These are phyloP conservation scores for Lateolabrax maculatus DNA, from an alignment of 2,797 vertebrate genomes.

Conservation along the genomic window DNA sequence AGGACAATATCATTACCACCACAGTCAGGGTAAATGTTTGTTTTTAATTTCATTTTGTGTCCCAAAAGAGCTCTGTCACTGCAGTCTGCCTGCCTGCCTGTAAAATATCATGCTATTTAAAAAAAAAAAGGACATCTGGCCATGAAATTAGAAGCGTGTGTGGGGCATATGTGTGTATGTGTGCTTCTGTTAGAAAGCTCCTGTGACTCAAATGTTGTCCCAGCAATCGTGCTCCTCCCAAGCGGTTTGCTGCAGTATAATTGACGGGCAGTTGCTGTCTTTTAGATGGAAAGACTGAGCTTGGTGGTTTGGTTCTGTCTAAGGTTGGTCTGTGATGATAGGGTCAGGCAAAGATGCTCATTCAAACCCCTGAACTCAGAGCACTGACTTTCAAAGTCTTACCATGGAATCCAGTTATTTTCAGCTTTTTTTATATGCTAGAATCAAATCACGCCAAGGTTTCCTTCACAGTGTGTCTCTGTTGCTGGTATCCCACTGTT, in stretches of 20 bases:
- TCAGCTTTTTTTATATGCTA: constrained; percentile 20
- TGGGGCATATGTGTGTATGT: constrained; percentile 21
- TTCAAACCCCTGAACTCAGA: constrained; percentile 54
- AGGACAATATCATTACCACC: constrained; percentile 44
- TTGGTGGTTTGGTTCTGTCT: constrained; percentile 67
- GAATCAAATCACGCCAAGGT: constrained; percentile 30
- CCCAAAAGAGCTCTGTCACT: constrained; percentile 16
- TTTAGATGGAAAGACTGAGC: constrained; percentile 69
- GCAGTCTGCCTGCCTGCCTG: constrained; percentile 16
- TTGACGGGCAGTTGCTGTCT: constrained; percentile 71
- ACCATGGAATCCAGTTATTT: constrained; percentile 55
- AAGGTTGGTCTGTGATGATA: constrained; percentile 68
- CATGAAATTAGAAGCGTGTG: constrained; percentile 52
- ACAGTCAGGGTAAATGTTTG: constrained; percentile 53
- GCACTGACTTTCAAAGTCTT: constrained; percentile 36
- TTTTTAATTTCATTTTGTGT: constrained; percentile 59
- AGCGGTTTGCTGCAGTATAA: constrained; percentile 73
- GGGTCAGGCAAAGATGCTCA: constrained; percentile 60
- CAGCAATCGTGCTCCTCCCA: constrained; percentile 46
- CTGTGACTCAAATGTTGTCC: constrained; percentile 53
- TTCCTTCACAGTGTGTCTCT: constrained; percentile 22
- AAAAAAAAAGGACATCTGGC: constrained; percentile 43
- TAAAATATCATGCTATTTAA: constrained; percentile 53
- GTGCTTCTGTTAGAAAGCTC: constrained; percentile 38
- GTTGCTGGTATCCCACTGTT: constrained; percentile 2